These are phyloP conservation scores for Paracanthobrama guichenoti DNA, from an alignment of 2,113 vertebrate genomes.

Conservation along the genomic window DNA sequence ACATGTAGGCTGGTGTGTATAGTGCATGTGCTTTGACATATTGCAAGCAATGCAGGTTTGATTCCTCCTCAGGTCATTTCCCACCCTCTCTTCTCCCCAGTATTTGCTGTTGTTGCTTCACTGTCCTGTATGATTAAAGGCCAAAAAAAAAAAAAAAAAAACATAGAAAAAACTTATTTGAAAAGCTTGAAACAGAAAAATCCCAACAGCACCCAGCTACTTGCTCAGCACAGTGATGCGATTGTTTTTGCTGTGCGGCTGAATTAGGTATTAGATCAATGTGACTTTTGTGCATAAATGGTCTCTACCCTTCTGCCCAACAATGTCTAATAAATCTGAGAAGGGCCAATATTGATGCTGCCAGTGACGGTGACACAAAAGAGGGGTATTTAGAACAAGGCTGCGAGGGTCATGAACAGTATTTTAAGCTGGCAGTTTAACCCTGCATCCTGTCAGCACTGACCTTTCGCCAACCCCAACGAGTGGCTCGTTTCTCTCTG, in stretches of 20 bases:
- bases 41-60: not conserved
- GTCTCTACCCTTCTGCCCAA: constrained; percentile 75
- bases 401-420: constrained; percentile 95
- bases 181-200: not conserved
- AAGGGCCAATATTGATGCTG: constrained; percentile 90
- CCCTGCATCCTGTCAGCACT: constrained; percentile 96
- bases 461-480: constrained; percentile 99
- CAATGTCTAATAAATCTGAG: constrained; percentile 96
- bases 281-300: constrained; percentile 79
- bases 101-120: not conserved
- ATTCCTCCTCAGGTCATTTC: not conserved
- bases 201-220: not conserved
- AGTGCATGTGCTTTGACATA: not conserved
- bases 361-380: constrained; percentile 92
- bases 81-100: not conserved
- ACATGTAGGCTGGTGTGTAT: not conserved
- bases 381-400: constrained; percentile 95
- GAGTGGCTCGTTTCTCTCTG: constrained; percentile 93
- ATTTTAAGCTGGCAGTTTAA: constrained; percentile 99
- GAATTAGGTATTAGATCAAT: constrained; percentile 82
- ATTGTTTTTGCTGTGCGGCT: constrained; percentile 74
- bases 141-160: too few species aligned
- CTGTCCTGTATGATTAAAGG: constrained; percentile 9
- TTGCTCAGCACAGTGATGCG: constrained; percentile 67
- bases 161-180: not conserved